phyloP scores from a whole-genome alignment of 1,140 invertebrate genomes.

The Zaprionus taronus region DNA sequence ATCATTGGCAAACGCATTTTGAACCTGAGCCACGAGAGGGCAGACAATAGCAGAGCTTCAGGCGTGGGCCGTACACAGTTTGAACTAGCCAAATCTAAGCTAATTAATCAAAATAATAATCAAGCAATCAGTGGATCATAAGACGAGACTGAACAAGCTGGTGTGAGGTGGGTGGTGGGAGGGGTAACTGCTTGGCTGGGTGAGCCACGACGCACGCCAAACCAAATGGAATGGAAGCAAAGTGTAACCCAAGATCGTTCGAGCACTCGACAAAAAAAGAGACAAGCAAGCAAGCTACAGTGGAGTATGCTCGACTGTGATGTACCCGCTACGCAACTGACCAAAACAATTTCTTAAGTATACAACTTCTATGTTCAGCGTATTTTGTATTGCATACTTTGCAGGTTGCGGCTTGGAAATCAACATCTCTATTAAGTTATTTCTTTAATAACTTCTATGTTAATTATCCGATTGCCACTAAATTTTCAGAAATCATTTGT shows the following conservation, averaged over 20 bases:
- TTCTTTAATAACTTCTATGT: too few relatives aligned
- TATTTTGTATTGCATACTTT: too few relatives aligned
- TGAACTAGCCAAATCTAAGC: conserved; percentile 82
- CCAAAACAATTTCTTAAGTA: too few relatives aligned
- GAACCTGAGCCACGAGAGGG: conserved; percentile 56
- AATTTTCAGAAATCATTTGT: too few relatives aligned
- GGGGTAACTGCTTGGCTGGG: conserved; percentile 36
- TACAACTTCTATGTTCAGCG: too few relatives aligned
- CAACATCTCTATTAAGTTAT: too few relatives aligned
- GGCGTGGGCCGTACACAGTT: conserved; percentile 79
- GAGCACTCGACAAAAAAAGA: conserved; percentile 30
- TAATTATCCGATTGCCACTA: too few relatives aligned
- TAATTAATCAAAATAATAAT: conserved; percentile 84
- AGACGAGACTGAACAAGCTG: neutral
- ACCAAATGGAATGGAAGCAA: conserved; percentile 52
- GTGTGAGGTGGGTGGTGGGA: neutral
- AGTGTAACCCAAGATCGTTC: conserved; percentile 54
- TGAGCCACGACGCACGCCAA: conserved; percentile 80
- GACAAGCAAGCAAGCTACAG: conserved; percentile 23
- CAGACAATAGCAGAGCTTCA: conserved; percentile 67
- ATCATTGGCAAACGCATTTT: conserved; percentile 72
- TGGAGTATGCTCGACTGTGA: too few relatives aligned
- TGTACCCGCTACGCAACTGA: too few relatives aligned
- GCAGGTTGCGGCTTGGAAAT: too few relatives aligned
- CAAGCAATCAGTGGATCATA: conserved; percentile 82